These are phyloP conservation scores for Enteromius paludinosus DNA, from an alignment of 2,797 vertebrate species.

Conservation along the genomic window DNA sequence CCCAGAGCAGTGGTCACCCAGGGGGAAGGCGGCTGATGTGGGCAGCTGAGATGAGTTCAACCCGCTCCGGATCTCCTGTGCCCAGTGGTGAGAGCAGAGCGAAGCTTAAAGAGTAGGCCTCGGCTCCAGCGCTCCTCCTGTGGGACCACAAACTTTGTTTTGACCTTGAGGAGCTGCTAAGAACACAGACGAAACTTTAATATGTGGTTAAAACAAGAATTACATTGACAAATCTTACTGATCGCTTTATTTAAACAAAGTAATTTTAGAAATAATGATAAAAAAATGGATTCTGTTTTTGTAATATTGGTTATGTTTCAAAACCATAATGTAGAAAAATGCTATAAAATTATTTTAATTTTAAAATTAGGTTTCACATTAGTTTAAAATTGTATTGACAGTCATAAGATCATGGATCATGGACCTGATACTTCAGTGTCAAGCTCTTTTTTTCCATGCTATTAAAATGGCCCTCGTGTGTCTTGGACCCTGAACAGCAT, in stretches of 20 bases:
- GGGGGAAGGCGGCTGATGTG: conserved; percentile 69
- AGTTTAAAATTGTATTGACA: not conserved
- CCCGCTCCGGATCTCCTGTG: conserved; percentile 43
- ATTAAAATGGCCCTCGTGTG: not conserved
- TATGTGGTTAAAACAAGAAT: not conserved
- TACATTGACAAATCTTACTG: not conserved
- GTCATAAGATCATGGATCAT: too few species aligned
- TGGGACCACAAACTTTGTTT: conserved; percentile 37
- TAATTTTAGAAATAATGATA: not conserved
- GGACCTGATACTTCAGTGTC: not conserved
- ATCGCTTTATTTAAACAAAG: too few species aligned
- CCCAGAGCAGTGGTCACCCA: conserved; percentile 75
- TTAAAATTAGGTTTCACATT: not conserved
- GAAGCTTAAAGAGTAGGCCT: conserved; percentile 40
- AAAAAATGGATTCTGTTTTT: too few species aligned
- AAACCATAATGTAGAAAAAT: not conserved
- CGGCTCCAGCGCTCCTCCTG: conserved; percentile 21
- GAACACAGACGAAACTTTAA: conserved; percentile 63
- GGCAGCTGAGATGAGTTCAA: conserved; percentile 65
- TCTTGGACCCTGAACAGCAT: not conserved
- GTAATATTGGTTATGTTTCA: too few species aligned
- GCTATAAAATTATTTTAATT: not conserved
- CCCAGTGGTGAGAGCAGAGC: conserved; percentile 46
- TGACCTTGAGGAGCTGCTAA: conserved; percentile 62
- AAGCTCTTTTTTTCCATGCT: not conserved